These are phyloP conservation scores for Urechis unicinctus DNA, from an alignment of 2,888 invertebrate genomes.

Conservation along the genomic window DNA sequence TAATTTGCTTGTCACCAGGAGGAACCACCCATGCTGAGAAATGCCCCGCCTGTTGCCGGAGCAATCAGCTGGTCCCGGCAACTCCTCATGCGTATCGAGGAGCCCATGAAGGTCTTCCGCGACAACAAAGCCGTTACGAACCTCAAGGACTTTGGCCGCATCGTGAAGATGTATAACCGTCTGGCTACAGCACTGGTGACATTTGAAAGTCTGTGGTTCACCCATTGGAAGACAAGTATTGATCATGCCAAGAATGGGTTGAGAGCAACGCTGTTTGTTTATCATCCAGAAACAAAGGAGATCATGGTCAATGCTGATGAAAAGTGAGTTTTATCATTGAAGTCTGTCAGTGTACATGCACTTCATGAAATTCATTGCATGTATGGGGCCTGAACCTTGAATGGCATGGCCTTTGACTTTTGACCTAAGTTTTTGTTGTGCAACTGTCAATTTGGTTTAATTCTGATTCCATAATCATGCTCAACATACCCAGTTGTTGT, in stretches of 20 bases:
- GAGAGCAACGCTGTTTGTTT: constrained; percentile 41
- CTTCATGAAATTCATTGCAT: too few relatives aligned
- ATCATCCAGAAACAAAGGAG: constrained; percentile 38
- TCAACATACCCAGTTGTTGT: too few relatives aligned
- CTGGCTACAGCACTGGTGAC: constrained; percentile 46
- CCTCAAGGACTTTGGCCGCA: constrained; percentile 40
- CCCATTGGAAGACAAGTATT: constrained; percentile 44
- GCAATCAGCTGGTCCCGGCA: constrained; percentile 49
- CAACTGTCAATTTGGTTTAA: too few relatives aligned
- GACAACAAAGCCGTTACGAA: constrained; percentile 44
- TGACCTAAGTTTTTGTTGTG: too few relatives aligned
- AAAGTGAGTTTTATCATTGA: constrained; percentile 28
- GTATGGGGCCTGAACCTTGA: too few relatives aligned
- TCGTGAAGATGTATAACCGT: constrained; percentile 34
- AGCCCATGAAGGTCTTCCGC: constrained; percentile 48
- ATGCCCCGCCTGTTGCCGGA: constrained; percentile 49
- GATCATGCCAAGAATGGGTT: constrained; percentile 43
- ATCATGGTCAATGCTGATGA: constrained; percentile 47
- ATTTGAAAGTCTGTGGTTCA: constrained; percentile 48
- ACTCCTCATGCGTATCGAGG: constrained; percentile 45
- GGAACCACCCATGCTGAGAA: constrained; percentile 39
- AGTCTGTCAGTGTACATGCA: too few relatives aligned
- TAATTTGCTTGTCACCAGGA: too few relatives aligned
- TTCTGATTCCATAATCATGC: too few relatives aligned
- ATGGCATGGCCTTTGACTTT: too few relatives aligned